These are phyloP conservation scores for Aphelocoma californica DNA, from an alignment of 2,797 vertebrate species.

Conservation along the genomic window DNA sequence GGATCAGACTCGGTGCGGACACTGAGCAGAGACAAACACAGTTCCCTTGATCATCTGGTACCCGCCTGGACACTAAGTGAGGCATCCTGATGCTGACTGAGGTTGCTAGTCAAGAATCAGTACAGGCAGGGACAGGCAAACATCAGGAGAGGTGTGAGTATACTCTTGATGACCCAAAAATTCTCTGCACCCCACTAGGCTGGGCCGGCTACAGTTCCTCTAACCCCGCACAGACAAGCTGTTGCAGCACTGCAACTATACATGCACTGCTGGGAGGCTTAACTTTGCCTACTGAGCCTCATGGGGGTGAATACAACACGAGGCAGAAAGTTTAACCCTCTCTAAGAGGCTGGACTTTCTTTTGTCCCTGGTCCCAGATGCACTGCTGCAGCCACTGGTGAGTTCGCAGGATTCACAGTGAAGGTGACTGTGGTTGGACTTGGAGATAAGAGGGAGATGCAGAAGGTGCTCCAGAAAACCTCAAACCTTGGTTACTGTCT, in stretches of 20 bases:
- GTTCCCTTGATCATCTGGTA: neutral
- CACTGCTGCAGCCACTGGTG: neutral
- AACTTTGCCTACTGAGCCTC: fast-evolving
- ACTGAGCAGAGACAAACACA: neutral
- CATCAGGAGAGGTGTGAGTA: neutral
- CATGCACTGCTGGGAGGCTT: neutral
- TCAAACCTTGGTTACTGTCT: neutral
- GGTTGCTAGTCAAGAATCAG: neutral
- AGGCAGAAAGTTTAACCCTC: neutral
- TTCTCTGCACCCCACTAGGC: neutral
- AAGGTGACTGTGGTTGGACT: neutral
- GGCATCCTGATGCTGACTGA: neutral
- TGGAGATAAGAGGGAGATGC: neutral
- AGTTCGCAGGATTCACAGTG: neutral
- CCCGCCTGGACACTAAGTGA: neutral
- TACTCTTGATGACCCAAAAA: neutral
- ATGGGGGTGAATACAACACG: fast-evolving
- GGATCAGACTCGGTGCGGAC: fast-evolving
- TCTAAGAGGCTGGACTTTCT: neutral
- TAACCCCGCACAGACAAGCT: neutral
- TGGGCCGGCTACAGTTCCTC: neutral
- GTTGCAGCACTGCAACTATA: neutral
- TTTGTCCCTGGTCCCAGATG: neutral
- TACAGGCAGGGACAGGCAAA: neutral
- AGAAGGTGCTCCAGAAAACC: neutral